Conservation (phyloP, 1,140 invertebrate genomes). For the Drosophila bocki region DNA sequence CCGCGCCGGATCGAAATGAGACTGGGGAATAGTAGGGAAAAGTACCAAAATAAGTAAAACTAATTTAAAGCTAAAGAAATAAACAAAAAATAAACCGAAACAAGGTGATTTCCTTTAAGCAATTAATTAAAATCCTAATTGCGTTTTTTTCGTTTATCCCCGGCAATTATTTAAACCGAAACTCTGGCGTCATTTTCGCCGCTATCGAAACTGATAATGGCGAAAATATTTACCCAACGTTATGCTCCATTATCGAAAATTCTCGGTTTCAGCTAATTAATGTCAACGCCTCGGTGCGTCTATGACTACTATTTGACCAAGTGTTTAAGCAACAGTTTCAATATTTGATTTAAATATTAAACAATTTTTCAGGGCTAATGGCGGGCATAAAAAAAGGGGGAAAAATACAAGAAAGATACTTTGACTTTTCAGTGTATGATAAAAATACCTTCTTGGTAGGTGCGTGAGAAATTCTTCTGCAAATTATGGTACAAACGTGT, state of each 20-base stretch:
- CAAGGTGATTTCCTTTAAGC: background rate
- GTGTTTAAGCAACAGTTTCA: slow-evolving; percentile 51
- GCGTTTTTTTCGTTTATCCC: slow-evolving; percentile 25
- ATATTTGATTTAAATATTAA: slow-evolving; percentile 55
- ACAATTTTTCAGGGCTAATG: slow-evolving; percentile 19
- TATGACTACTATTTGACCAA: slow-evolving; percentile 58
- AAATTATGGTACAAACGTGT: slow-evolving; percentile 53
- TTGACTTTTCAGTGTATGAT: background rate
- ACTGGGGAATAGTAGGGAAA: slow-evolving; percentile 2
- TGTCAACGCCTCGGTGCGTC: slow-evolving; percentile 33
- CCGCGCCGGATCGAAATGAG: slow-evolving; percentile 4
- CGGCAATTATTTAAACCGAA: slow-evolving; percentile 15
- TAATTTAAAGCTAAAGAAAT: background rate
- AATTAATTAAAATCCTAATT: slow-evolving; percentile 55
- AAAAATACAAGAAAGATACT: background rate
- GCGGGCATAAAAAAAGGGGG: background rate
- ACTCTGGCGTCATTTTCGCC: slow-evolving; percentile 38
- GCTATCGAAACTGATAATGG: slow-evolving; percentile 32
- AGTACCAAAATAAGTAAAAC: slow-evolving; percentile 15
- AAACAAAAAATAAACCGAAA: slow-evolving; percentile 5
- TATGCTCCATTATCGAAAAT: slow-evolving; percentile 48
- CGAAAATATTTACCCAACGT: slow-evolving; percentile 59
- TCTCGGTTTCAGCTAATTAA: slow-evolving; percentile 61
- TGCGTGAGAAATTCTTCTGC: slow-evolving; percentile 52
- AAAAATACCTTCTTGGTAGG: background rate